Conservation (phyloP, 2,888 invertebrate genomes). For the Xylota segnis region DNA sequence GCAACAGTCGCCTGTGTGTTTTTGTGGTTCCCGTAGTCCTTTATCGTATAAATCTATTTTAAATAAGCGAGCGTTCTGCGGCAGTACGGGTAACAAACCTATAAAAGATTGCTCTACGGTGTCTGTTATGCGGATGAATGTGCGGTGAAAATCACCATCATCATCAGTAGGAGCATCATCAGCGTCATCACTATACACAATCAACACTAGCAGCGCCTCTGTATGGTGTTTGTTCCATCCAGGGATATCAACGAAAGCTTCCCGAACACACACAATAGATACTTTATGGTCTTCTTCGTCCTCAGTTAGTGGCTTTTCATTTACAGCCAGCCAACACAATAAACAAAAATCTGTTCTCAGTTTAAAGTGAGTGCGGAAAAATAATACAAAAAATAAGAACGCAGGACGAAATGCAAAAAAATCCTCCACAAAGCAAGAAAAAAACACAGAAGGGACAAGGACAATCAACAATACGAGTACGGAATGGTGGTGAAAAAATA, state of each 20-base stretch:
- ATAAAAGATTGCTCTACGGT: constrained; percentile 50
- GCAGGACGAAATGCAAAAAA: constrained; percentile 23
- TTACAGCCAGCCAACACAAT: constrained; percentile 59
- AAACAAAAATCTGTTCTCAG: constrained; percentile 60
- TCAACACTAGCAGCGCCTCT: constrained; percentile 25
- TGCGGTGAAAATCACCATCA: constrained; percentile 45
- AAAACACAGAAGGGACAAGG: background rate
- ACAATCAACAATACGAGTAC: constrained; percentile 8
- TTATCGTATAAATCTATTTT: constrained; percentile 69
- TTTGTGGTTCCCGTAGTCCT: constrained; percentile 17
- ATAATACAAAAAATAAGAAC: constrained; percentile 25
- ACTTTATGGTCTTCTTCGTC: constrained; percentile 49
- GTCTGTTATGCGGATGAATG: constrained; percentile 24
- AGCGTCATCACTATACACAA: constrained; percentile 49
- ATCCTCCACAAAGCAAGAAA: background rate
- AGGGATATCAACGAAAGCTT: constrained; percentile 17
- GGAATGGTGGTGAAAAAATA: constrained; percentile 8
- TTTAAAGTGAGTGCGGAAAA: constrained; percentile 47
- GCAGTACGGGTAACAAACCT: constrained; percentile 32
- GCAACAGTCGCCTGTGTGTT: background rate
- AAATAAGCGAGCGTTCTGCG: constrained; percentile 47
- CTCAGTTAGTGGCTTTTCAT: constrained; percentile 60
- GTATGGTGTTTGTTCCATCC: constrained; percentile 20
- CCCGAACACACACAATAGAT: constrained; percentile 44
- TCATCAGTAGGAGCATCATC: constrained; percentile 47